Conservation (phyloP, 2,113 vertebrate genomes). For the Pluvialis apricaria region DNA sequence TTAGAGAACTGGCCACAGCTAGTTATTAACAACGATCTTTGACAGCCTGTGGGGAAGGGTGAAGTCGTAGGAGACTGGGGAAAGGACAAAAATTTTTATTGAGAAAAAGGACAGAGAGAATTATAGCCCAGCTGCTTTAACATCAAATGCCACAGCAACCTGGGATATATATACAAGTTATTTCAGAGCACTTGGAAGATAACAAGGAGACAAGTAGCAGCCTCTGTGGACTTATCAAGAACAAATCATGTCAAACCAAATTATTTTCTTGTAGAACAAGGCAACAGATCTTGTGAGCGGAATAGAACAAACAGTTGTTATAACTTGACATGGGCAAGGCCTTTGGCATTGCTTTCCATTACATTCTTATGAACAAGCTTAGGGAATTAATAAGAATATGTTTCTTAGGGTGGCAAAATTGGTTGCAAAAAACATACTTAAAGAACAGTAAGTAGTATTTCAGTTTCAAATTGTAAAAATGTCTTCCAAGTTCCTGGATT, state of each 20-base stretch:
- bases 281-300: not conserved
- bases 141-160: not conserved
- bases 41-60: not conserved
- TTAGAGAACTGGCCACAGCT: not conserved
- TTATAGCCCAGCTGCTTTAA: not conserved
- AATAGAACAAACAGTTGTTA: not conserved
- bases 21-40: not conserved
- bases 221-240: not conserved
- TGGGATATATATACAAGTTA: not conserved
- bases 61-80: not conserved
- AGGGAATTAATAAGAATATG: not conserved
- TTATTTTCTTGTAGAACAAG: not conserved
- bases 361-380: not conserved
- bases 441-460: not conserved
- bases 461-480: not conserved
- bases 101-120: not conserved
- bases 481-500: not conserved
- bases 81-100: not conserved
- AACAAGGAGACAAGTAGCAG: not conserved
- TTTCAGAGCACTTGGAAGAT: not conserved
- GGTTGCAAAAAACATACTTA: not conserved
- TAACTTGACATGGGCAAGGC: not conserved
- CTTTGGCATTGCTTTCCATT: not conserved
- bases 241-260: not conserved
- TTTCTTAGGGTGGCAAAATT: not conserved